phyloP scores from a whole-genome alignment of 2,113 vertebrate species.

The Stegastes partitus region DNA sequence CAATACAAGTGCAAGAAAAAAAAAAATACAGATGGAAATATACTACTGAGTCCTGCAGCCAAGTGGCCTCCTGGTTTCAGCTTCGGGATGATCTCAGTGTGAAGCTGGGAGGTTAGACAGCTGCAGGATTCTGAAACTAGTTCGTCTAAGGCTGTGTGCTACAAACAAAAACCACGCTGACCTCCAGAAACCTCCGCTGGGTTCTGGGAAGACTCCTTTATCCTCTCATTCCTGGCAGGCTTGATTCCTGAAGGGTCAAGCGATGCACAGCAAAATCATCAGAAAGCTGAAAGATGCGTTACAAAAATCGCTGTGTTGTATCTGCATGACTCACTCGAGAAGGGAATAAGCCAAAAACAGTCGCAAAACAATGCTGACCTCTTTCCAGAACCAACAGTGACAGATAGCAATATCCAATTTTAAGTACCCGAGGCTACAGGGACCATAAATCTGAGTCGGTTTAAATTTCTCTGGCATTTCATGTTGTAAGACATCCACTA shows the following conservation, averaged over 20 bases:
- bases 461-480: slow-evolving; percentile 13
- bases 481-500: slow-evolving; percentile 2
- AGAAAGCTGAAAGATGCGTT: slow-evolving; percentile 30
- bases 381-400: slow-evolving; percentile 18
- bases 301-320: slow-evolving; percentile 20
- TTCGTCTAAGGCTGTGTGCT: slow-evolving; percentile 6
- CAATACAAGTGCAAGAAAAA: neutral
- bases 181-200: slow-evolving; percentile 35
- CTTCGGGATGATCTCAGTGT: slow-evolving; percentile 42
- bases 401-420: slow-evolving; percentile 19
- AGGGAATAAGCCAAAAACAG: slow-evolving; percentile 33
- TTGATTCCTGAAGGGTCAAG: slow-evolving; percentile 32
- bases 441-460: slow-evolving; percentile 27
- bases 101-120: slow-evolving; percentile 34
- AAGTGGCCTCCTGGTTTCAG: slow-evolving; percentile 50
- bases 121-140: slow-evolving; percentile 32
- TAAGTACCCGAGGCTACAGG: neutral
- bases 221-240: slow-evolving; percentile 50
- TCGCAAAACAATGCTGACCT: slow-evolving; percentile 28
- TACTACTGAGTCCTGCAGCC: slow-evolving; percentile 9
- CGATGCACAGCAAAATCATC: slow-evolving; percentile 14
- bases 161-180: slow-evolving; percentile 50
- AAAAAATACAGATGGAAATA: slow-evolving; percentile 16
- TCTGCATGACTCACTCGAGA: slow-evolving; percentile 35
- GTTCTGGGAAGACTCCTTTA: slow-evolving; percentile 38